Conservation (phyloP, 2,113 vertebrate species). For the Himantopus leucocephalus region DNA sequence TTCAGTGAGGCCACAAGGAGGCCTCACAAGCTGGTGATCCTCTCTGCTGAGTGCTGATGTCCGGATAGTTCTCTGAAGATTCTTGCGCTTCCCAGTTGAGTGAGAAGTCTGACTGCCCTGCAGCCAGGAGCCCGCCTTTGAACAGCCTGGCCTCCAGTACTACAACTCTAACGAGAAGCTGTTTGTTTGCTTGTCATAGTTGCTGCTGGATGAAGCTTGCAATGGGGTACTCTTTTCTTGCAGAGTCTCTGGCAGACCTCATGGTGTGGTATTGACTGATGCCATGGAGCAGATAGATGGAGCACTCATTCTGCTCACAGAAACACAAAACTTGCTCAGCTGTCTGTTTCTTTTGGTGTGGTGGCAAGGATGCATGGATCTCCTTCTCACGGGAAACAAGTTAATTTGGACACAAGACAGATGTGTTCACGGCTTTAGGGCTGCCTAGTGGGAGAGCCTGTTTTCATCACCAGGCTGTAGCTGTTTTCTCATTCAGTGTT, state of each 20-base stretch:
- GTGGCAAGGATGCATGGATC: not conserved
- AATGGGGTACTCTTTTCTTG: not conserved
- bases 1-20: not conserved
- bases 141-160: not conserved
- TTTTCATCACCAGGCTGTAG: not conserved
- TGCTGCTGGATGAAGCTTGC: not conserved
- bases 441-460: not conserved
- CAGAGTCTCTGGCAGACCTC: not conserved
- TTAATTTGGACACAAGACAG: not conserved
- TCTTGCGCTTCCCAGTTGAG: not conserved
- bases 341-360: not conserved
- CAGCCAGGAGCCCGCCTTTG: not conserved
- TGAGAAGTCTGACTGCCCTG: not conserved
- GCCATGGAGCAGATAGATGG: not conserved
- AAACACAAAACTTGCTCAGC: not conserved
- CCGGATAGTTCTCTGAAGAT: not conserved
- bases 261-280: not conserved
- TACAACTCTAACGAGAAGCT: not conserved
- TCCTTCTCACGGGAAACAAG: not conserved
- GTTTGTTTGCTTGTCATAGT: not conserved
- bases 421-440: not conserved
- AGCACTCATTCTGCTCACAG: not conserved
- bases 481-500: not conserved
- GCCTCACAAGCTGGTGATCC: not conserved
- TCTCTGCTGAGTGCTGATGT: not conserved